Conservation (phyloP, 2,888 invertebrate species). For the Coremacera marginata region DNA sequence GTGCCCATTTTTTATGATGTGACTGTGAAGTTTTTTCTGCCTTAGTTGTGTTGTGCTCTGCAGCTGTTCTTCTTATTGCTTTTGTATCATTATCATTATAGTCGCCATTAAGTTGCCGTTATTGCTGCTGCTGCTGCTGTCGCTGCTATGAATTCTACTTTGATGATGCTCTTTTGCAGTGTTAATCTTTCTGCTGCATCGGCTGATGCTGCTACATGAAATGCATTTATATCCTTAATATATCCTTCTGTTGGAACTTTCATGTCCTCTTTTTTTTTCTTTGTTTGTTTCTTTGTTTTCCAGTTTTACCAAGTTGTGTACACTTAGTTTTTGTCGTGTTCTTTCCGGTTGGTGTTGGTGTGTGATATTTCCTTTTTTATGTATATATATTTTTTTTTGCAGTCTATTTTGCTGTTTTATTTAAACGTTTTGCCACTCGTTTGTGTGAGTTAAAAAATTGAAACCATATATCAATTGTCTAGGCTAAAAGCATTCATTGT, state of each 20-base stretch:
- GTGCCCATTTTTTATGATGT: constrained; percentile 15
- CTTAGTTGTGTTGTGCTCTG: background rate
- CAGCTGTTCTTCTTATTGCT: constrained; percentile 15
- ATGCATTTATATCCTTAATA: constrained; percentile 19
- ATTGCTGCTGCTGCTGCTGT: constrained; percentile 29
- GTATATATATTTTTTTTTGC: background rate
- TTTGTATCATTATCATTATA: constrained; percentile 61
- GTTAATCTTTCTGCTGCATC: background rate
- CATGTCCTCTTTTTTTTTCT: background rate
- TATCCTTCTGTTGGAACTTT: background rate
- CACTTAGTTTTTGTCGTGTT: background rate
- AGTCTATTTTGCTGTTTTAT: constrained; percentile 31
- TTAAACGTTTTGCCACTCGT: constrained; percentile 52
- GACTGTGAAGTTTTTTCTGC: background rate
- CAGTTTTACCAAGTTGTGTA: background rate
- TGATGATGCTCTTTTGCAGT: background rate
- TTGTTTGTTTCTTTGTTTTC: background rate
- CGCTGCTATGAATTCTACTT: constrained; percentile 3
- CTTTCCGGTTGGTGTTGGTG: constrained; percentile 28
- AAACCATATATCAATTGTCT: constrained; percentile 65
- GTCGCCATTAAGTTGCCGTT: constrained; percentile 60
- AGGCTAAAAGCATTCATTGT: constrained; percentile 56
- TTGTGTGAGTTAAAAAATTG: constrained; percentile 56
- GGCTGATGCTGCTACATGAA: constrained; percentile 35
- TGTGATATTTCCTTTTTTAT: background rate